phyloP scores from a whole-genome alignment of 2,113 vertebrate genomes.

The Castor canadensis region DNA sequence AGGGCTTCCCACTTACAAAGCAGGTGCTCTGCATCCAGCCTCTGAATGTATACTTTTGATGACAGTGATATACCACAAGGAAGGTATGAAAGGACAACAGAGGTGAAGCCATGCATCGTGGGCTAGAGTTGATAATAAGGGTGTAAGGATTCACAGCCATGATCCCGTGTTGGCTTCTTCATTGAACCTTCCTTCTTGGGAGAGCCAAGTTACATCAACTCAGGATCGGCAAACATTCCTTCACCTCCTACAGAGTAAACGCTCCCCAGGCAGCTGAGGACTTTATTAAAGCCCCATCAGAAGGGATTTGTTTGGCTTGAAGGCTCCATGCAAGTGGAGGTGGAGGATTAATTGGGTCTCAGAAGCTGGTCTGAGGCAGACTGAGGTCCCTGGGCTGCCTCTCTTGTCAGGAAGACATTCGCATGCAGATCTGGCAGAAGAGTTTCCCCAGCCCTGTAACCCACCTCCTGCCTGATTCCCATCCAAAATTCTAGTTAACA shows the following conservation, averaged over 20 bases:
- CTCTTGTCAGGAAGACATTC: background rate
- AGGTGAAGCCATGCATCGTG: background rate
- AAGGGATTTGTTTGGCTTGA: background rate
- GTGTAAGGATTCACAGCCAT: background rate
- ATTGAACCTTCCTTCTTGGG: background rate
- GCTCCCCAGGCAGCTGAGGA: background rate
- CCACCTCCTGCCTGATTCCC: conserved; percentile 33
- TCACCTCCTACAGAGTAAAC: background rate
- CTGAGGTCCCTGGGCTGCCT: background rate
- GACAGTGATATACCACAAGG: too few relatives aligned
- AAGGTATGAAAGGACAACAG: background rate
- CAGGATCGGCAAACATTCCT: background rate
- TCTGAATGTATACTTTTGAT: too few relatives aligned
- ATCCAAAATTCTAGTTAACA: conserved; percentile 83
- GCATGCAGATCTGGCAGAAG: conserved; percentile 43
- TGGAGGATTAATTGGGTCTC: background rate
- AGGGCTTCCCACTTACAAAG: too few relatives aligned
- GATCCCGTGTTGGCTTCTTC: background rate
- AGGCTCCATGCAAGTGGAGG: background rate
- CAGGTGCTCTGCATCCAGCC: too few relatives aligned
- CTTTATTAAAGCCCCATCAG: background rate
- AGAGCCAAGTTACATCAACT: background rate
- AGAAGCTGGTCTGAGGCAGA: background rate
- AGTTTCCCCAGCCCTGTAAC: conserved; percentile 47
- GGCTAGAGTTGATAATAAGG: background rate